phyloP scores from a whole-genome alignment of 2,113 vertebrate species.

The Eubucco bourcierii region DNA sequence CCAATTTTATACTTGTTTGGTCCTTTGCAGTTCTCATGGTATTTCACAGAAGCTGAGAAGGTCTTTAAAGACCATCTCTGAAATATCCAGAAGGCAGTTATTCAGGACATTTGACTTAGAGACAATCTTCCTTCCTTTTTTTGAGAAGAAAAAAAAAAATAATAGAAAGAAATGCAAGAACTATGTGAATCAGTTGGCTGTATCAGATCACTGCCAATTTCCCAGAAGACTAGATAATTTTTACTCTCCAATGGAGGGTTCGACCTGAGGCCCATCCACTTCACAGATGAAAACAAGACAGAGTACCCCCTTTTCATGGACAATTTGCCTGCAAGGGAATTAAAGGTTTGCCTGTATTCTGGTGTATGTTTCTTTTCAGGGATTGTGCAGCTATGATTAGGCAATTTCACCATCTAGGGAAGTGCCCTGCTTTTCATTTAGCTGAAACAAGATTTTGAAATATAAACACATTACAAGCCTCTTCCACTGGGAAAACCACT shows the following conservation, averaged over 20 bases:
- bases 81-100: neutral
- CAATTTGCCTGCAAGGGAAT: neutral
- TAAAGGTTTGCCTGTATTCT: neutral
- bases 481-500: neutral
- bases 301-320: neutral
- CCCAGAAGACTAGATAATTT: neutral
- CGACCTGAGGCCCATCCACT: neutral
- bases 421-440: neutral
- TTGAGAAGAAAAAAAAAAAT: neutral
- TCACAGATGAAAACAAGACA: neutral
- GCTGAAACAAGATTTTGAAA: neutral
- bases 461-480: neutral
- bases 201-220: neutral
- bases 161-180: neutral
- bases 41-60: neutral
- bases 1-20: neutral
- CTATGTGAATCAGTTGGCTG: neutral
- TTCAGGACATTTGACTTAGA: neutral
- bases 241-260: rapidly evolving
- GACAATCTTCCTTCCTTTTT: neutral
- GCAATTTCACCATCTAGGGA: neutral
- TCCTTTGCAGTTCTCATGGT: neutral
- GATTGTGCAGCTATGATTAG: neutral
- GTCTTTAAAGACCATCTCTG: neutral
- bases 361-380: neutral